Evolutionary conservation across 2,888 invertebrate genomes (phyloP).

Genomic region (Harpalus rufipes): DNA sequence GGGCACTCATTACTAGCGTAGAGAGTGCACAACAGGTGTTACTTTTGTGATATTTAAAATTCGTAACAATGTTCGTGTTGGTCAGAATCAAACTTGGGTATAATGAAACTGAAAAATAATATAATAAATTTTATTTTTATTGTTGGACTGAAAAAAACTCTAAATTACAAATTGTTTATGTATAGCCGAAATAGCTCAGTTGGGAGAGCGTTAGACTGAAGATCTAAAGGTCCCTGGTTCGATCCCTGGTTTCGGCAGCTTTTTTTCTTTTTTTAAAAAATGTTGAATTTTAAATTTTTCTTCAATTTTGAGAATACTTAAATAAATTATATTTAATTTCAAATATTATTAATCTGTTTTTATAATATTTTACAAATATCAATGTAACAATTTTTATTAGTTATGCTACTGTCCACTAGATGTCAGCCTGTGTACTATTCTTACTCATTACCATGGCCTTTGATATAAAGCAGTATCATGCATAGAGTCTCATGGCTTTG

Average conservation of each 20-base stretch:
- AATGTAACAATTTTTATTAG: not conserved
- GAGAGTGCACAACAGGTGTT: too few species aligned
- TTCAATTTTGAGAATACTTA: too few species aligned
- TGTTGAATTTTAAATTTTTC: not conserved
- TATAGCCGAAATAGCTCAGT: constrained; percentile 83
- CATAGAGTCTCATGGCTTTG: constrained; percentile 50
- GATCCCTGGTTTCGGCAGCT: constrained; percentile 59
- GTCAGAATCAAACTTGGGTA: too few species aligned
- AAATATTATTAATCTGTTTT: too few species aligned
- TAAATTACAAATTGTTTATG: not conserved
- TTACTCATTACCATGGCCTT: constrained; percentile 38
- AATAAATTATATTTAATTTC: too few species aligned
- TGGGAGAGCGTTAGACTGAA: constrained; percentile 82
- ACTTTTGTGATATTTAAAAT: too few species aligned
- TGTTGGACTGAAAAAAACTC: not conserved
- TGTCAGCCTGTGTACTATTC: not conserved
- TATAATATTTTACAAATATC: too few species aligned
- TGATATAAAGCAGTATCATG: constrained; percentile 4
- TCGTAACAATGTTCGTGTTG: too few species aligned
- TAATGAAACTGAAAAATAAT: too few species aligned
- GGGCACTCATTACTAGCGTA: too few species aligned
- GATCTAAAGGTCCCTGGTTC: constrained; percentile 62
- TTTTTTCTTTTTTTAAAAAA: constrained; percentile 21
- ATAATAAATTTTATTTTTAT: too few species aligned
- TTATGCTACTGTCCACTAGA: constrained; percentile 20